Evolutionary conservation across 2,113 vertebrate species (phyloP).

Genomic region (Spermophilus dauricus): DNA sequence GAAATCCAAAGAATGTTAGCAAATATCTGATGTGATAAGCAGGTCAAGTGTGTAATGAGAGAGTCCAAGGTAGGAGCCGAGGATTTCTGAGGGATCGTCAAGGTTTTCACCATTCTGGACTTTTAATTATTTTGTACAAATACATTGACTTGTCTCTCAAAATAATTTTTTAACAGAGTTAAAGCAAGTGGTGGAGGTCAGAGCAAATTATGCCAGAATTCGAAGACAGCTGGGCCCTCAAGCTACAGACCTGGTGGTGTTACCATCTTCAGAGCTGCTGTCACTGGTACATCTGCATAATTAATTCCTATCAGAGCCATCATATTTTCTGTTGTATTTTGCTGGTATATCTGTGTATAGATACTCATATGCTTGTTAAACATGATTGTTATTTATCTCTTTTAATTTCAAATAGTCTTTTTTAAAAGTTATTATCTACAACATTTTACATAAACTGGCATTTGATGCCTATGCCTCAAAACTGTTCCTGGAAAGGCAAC

Average conservation of each 20-base stretch:
- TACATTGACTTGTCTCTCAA: conserved; percentile 40
- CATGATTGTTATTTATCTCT: neutral
- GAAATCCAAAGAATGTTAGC: conserved; percentile 20
- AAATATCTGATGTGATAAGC: neutral
- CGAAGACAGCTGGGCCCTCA: conserved; percentile 76
- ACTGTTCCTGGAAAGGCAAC: conserved; percentile 46
- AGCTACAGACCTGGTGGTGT: conserved; percentile 64
- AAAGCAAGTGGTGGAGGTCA: conserved; percentile 79
- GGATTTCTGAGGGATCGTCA: neutral
- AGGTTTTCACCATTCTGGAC: neutral
- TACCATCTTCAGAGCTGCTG: neutral
- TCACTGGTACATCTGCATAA: neutral
- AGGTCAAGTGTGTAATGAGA: conserved; percentile 8
- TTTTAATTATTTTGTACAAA: conserved; percentile 48
- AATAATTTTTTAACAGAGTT: conserved; percentile 75
- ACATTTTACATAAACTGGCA: conserved; percentile 29
- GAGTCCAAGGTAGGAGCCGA: neutral
- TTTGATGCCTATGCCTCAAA: conserved; percentile 45
- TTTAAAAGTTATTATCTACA: conserved; percentile 14
- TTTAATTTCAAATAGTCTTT: neutral
- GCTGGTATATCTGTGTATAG: neutral
- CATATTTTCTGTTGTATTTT: neutral
- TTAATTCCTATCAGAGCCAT: neutral
- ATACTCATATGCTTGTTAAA: neutral
- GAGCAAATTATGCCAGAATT: conserved; percentile 83